These are phyloP conservation scores for Phania funesta DNA, from an alignment of 2,888 invertebrate genomes.

Conservation along the genomic window DNA sequence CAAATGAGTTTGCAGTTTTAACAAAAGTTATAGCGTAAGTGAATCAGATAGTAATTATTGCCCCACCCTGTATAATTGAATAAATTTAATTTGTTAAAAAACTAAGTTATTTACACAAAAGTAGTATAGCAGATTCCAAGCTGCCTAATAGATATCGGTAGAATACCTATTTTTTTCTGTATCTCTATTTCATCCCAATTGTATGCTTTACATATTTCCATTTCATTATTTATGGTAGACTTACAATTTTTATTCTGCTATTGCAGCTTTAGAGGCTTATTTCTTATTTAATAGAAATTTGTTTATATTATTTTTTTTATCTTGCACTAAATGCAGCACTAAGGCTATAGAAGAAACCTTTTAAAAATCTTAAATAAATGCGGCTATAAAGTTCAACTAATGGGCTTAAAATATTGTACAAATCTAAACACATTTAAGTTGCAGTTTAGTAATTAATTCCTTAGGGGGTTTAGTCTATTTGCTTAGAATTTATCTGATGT, in stretches of 20 bases:
- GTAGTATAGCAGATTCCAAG: too few species aligned
- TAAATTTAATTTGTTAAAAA: too few species aligned
- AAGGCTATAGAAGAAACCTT: not conserved
- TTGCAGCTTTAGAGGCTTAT: not conserved
- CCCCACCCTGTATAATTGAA: too few species aligned
- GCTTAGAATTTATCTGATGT: not conserved
- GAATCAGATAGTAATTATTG: too few species aligned
- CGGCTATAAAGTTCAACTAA: not conserved
- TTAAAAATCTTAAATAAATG: not conserved
- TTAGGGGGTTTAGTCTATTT: slow-evolving; percentile 1
- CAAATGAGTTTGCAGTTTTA: too few species aligned
- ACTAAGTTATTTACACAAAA: too few species aligned
- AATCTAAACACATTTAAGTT: not conserved
- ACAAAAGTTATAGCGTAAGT: too few species aligned
- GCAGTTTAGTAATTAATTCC: too few species aligned
- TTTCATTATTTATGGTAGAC: slow-evolving; percentile 38
- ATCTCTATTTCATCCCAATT: slow-evolving; percentile 24
- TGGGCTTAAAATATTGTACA: not conserved
- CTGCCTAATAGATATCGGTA: too few species aligned
- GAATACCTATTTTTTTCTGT: not conserved
- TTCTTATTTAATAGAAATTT: not conserved
- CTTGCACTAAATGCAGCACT: not conserved
- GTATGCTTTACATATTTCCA: slow-evolving; percentile 54
- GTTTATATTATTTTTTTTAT: too few species aligned
- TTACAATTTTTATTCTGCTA: not conserved